Conservation (phyloP, 2,797 vertebrate genomes). For the Erpetoichthys calabaricus region DNA sequence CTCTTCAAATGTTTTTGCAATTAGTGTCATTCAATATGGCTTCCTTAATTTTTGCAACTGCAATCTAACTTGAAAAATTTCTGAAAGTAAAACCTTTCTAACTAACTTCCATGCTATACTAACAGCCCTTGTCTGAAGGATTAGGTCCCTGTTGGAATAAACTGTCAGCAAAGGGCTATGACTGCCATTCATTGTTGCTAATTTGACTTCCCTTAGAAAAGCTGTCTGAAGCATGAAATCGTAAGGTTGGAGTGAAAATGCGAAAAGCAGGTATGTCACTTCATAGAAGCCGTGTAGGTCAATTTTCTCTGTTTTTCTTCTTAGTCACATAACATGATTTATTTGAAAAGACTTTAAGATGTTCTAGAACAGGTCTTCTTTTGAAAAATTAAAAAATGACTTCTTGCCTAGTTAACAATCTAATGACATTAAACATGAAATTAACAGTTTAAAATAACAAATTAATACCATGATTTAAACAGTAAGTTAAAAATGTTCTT, state of each 20-base stretch:
- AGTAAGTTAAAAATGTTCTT: no score
- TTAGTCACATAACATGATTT: no score
- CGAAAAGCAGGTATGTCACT: neutral
- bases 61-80: neutral
- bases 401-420: no score
- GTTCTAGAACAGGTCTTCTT: no score
- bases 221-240: neutral
- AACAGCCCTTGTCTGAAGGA: neutral
- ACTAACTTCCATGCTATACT: neutral
- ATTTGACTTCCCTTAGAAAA: neutral
- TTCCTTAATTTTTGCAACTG: neutral
- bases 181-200: neutral
- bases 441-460: no score
- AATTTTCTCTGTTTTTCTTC: neutral
- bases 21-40: neutral
- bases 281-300: neutral
- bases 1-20: neutral
- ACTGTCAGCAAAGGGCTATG: slow-evolving; percentile 1
- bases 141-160: slow-evolving; percentile 1
- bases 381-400: no score
- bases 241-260: neutral
- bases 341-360: no score
- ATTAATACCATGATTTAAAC: no score
- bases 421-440: no score
- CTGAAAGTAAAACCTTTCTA: neutral